phyloP scores from a whole-genome alignment of 2,888 invertebrate genomes.

The Diplolepis rosae region DNA sequence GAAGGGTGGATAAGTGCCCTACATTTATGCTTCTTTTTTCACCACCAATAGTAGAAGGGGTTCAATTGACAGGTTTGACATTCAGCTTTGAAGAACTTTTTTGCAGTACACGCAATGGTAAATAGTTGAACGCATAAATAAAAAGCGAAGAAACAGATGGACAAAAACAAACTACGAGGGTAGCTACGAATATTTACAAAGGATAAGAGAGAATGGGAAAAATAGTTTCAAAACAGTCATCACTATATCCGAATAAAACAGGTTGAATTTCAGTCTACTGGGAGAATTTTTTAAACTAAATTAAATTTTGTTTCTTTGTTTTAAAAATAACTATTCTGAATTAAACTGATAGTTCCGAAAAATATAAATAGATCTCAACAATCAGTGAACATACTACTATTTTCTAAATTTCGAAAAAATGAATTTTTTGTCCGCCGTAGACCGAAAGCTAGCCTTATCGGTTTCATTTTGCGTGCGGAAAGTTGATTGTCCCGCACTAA shows the following conservation, averaged over 20 bases:
- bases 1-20: conserved; percentile 12
- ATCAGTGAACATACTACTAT: no score
- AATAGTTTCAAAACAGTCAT: background rate
- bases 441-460: no score
- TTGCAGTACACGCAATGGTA: background rate
- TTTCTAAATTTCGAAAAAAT: no score
- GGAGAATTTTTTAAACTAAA: background rate
- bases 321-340: background rate
- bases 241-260: background rate
- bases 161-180: background rate
- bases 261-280: background rate
- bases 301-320: background rate
- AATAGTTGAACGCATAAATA: background rate
- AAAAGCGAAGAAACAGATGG: background rate
- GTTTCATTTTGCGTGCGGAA: no score
- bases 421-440: no score
- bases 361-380: no score
- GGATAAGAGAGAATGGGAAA: background rate
- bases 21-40: conserved; percentile 12
- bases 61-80: conserved; percentile 24
- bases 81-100: conserved; percentile 10
- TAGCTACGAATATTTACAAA: background rate
- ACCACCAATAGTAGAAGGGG: background rate
- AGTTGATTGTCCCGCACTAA: no score
- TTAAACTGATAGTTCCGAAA: no score